Percentiles rank a stretch among this genome's conserved stretches.
Conservation (phyloP, 1,140 invertebrate species). For the Diplogasteroides magnus region DNA sequence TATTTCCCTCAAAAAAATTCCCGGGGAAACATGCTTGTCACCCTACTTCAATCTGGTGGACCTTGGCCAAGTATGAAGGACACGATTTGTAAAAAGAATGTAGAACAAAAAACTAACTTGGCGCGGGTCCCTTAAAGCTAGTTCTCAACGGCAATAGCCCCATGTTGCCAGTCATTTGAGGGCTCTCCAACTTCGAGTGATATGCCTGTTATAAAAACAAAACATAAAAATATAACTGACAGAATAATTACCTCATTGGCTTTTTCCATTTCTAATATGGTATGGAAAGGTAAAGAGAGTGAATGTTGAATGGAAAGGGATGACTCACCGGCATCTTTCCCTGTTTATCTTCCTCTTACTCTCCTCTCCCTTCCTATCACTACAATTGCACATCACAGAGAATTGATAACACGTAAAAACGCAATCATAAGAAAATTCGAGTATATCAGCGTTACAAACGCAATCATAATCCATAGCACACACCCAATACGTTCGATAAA, state of each 20-base stretch:
- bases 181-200: conserved; percentile 78
- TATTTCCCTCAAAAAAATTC: too few species aligned
- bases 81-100: background rate
- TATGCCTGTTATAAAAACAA: conserved; percentile 68
- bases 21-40: background rate
- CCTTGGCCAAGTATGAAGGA: too few species aligned
- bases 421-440: too few species aligned
- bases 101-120: conserved; percentile 53
- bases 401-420: too few species aligned
- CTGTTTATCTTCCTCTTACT: background rate
- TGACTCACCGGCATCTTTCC: background rate
- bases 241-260: conserved; percentile 5
- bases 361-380: background rate
- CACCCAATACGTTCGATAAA: too few species aligned
- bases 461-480: too few species aligned
- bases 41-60: too few species aligned
- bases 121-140: conserved; percentile 79
- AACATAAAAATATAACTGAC: conserved; percentile 5
- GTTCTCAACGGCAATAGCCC: conserved; percentile 81
- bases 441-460: too few species aligned
- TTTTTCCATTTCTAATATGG: conserved; percentile 13
- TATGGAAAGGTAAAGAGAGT: background rate
- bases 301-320: background rate
- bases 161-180: conserved; percentile 77
- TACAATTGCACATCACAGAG: background rate